phyloP scores from a whole-genome alignment of 2,797 vertebrate genomes.

The Scyliorhinus canicula region DNA sequence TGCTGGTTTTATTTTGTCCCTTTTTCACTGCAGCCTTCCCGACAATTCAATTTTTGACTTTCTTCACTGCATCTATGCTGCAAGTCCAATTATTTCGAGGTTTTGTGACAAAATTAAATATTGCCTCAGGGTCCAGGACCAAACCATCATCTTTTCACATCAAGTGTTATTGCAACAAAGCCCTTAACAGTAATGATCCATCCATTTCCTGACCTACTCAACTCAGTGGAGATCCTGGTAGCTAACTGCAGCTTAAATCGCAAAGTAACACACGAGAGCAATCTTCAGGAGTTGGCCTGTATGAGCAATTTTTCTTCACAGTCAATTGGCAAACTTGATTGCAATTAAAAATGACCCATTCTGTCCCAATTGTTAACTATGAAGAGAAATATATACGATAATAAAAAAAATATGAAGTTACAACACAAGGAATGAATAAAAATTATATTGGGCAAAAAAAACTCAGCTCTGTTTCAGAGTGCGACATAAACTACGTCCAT shows the following conservation, averaged over 20 bases:
- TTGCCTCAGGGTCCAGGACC: neutral
- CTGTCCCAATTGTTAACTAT: neutral
- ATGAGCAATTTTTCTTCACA: neutral
- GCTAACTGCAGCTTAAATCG: no score
- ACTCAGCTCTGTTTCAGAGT: no score
- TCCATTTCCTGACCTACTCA: neutral
- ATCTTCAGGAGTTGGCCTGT: neutral
- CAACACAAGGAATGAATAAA: neutral
- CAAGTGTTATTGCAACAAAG: neutral
- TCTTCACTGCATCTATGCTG: neutral
- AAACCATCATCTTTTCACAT: slow-evolving; percentile 5
- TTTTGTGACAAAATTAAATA: neutral
- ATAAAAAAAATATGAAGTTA: neutral
- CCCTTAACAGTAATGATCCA: neutral
- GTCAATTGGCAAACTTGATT: neutral
- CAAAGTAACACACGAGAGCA: neutral
- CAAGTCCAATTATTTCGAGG: neutral
- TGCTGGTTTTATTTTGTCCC: no score
- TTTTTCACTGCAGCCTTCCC: neutral
- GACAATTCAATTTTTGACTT: neutral
- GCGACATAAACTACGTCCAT: no score
- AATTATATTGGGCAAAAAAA: neutral
- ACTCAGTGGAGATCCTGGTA: neutral
- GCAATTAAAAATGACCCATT: neutral
- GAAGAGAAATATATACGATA: neutral